A percentile compares a stretch with the other conserved stretches of the same genome.
Evolutionary conservation across 2,113 vertebrate species (phyloP).

Genomic region (Bambusicola thoracicus): DNA sequence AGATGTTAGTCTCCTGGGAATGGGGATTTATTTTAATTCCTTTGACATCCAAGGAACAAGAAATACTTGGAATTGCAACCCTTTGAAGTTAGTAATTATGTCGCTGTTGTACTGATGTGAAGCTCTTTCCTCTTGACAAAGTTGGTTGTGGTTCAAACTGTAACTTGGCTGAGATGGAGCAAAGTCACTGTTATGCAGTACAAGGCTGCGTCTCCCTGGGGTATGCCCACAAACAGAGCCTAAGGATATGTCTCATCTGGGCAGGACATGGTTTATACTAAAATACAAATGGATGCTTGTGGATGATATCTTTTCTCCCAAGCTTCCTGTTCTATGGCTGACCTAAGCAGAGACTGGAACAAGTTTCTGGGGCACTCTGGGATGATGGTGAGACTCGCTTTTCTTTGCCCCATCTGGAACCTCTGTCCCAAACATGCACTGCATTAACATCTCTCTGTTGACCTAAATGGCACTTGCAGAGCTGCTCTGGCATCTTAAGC

Average conservation of each 20-base stretch:
- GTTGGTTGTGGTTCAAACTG: neutral
- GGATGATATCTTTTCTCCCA: neutral
- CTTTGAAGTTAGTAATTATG: neutral
- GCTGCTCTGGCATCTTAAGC: neutral
- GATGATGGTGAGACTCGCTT: neutral
- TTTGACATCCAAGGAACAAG: constrained; percentile 9
- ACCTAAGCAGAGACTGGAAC: neutral
- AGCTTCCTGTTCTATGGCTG: neutral
- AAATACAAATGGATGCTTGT: neutral
- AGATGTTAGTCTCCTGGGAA: neutral
- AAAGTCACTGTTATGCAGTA: neutral
- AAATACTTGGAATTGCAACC: constrained; percentile 17
- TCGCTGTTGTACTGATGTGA: neutral
- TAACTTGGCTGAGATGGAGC: neutral
- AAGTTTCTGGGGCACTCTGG: neutral
- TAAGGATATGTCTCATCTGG: neutral
- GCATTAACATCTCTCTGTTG: neutral
- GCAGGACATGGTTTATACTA: neutral
- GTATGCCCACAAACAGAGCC: neutral
- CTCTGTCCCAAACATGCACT: neutral
- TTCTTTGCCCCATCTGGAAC: neutral
- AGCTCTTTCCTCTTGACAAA: neutral
- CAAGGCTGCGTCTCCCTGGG: neutral
- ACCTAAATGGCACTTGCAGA: neutral
- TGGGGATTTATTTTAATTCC: neutral